Conservation (phyloP, 2,113 vertebrate genomes). For the Conger conger region DNA sequence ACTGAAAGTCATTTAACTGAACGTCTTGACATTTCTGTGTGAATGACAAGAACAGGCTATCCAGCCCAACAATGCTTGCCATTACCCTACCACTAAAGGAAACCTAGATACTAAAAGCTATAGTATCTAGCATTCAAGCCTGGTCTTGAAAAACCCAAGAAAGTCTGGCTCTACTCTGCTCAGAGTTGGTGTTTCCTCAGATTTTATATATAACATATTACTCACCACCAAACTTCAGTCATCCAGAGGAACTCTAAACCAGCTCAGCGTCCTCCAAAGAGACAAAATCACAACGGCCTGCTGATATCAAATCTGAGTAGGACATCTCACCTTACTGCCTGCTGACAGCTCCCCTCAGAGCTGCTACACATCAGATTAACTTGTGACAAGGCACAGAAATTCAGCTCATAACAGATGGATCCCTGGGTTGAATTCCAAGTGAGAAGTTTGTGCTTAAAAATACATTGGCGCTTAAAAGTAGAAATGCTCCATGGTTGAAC, state of each 20-base stretch:
- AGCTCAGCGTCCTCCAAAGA: constrained; percentile 49
- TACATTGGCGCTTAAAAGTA: background rate
- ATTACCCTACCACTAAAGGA: too few species aligned
- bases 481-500: background rate
- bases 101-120: too few species aligned
- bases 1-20: too few species aligned
- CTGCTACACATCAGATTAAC: constrained; percentile 37
- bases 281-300: constrained; percentile 44
- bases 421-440: background rate
- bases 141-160: too few species aligned
- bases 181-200: too few species aligned
- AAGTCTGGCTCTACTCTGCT: too few species aligned
- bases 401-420: background rate
- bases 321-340: background rate
- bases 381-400: constrained; percentile 37
- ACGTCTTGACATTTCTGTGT: too few species aligned
- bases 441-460: background rate
- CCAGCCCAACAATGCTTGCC: too few species aligned
- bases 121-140: too few species aligned
- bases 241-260: constrained; percentile 30
- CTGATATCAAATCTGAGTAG: constrained; percentile 20
- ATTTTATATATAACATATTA: background rate
- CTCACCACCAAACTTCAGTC: constrained; percentile 23
- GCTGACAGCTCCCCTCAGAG: constrained; percentile 13
- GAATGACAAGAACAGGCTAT: too few species aligned